Conservation (phyloP, 1,140 invertebrate species). For the Fopius arisanus region DNA sequence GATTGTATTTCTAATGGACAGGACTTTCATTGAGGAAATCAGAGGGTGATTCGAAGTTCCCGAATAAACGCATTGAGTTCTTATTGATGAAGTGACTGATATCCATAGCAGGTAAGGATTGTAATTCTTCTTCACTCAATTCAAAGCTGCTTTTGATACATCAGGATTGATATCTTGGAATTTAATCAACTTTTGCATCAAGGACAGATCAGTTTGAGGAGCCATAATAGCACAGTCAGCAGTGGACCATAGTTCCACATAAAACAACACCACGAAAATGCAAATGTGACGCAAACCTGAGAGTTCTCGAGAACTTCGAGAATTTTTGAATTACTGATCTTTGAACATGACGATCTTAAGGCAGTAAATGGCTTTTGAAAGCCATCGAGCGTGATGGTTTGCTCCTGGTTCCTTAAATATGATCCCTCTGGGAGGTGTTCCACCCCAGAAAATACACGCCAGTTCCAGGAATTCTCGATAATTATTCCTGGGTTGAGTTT, state of each 20-base stretch:
- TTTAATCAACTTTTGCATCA: conserved; percentile 14
- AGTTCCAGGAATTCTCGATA: conserved; percentile 33
- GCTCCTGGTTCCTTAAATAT: conserved; percentile 10
- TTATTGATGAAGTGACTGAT: conserved; percentile 24
- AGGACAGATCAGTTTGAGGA: conserved; percentile 25
- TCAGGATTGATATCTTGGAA: conserved; percentile 24
- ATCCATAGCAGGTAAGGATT: neutral
- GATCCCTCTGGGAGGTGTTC: neutral
- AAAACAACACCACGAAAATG: conserved; percentile 40
- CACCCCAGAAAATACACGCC: conserved; percentile 27
- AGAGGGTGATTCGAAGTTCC: conserved; percentile 15
- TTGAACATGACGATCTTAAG: conserved; percentile 30
- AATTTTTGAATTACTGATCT: conserved; percentile 28
- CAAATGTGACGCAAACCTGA: conserved; percentile 35
- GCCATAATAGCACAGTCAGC: conserved; percentile 26
- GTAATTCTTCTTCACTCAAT: neutral
- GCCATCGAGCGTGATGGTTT: neutral
- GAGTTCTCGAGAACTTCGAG: conserved; percentile 32
- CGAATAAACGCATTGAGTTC: conserved; percentile 18
- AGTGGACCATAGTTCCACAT: conserved; percentile 39
- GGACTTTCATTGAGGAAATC: conserved; percentile 35
- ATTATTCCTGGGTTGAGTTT: conserved; percentile 22
- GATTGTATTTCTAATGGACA: conserved; percentile 3
- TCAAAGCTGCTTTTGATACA: conserved; percentile 22
- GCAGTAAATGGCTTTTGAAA: neutral